phyloP scores from a whole-genome alignment of 2,797 vertebrate genomes.

The Amblyopsis hoosieri region DNA sequence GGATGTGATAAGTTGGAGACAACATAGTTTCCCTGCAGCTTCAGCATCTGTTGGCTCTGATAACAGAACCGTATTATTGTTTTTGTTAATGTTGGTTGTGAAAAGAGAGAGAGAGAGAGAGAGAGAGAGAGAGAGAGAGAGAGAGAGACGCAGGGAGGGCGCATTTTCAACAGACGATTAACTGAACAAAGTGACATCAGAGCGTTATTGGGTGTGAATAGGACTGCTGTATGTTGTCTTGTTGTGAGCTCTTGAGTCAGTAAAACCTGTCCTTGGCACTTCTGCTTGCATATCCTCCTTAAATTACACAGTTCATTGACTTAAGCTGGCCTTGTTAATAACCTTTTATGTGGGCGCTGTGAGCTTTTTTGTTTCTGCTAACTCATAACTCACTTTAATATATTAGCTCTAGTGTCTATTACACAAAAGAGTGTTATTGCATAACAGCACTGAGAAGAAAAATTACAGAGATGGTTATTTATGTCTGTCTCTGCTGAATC shows the following conservation, averaged over 20 bases:
- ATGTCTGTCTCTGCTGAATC: slow-evolving; percentile 58
- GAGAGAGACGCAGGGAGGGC: background rate
- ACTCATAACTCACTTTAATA: slow-evolving; percentile 20
- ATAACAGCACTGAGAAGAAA: slow-evolving; percentile 62
- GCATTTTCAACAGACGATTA: background rate
- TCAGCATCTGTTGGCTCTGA: slow-evolving; percentile 46
- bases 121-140: background rate
- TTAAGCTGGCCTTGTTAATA: slow-evolving; percentile 26
- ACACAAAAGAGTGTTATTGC: slow-evolving; percentile 47
- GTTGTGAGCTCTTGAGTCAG: background rate
- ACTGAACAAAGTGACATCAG: too few relatives aligned
- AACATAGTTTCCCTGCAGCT: slow-evolving; percentile 25
- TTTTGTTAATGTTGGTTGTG: slow-evolving; percentile 28
- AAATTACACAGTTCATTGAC: too few relatives aligned
- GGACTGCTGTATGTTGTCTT: background rate
- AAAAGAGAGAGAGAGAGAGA: background rate
- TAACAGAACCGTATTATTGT: slow-evolving; percentile 25
- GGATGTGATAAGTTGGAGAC: slow-evolving; percentile 46
- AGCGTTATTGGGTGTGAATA: too few relatives aligned
- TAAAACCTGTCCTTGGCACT: background rate
- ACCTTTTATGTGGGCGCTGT: slow-evolving; percentile 32
- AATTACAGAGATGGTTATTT: slow-evolving; percentile 69
- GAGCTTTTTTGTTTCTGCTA: slow-evolving; percentile 3
- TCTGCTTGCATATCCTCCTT: too few relatives aligned
- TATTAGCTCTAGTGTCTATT: slow-evolving; percentile 33